Percentiles rank a stretch among this genome's conserved stretches.
phyloP scores from a whole-genome alignment of 2,888 invertebrate species.

The Pseudeuparius sepicola region DNA sequence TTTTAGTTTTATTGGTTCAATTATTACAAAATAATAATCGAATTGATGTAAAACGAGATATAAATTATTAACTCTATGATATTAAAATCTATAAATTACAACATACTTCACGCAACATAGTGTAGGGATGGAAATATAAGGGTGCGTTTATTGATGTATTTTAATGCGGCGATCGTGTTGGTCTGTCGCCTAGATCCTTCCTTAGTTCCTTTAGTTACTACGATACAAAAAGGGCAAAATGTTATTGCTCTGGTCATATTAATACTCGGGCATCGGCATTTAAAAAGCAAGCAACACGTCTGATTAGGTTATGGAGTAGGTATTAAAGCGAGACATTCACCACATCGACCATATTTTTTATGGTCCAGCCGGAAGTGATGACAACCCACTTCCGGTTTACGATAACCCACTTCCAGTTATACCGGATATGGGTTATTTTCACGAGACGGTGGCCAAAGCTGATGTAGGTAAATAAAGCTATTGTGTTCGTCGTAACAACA shows the following conservation, averaged over 20 bases:
- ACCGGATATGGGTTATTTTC: no score
- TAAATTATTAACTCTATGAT: conserved; percentile 25
- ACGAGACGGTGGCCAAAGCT: no score
- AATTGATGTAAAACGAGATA: conserved; percentile 25
- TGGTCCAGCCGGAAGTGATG: no score
- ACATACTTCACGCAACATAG: conserved; percentile 27
- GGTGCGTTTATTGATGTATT: conserved; percentile 28
- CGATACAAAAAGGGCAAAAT: conserved; percentile 34
- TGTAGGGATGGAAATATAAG: conserved; percentile 30
- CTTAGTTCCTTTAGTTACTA: conserved; percentile 34
- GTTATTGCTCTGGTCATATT: conserved; percentile 31
- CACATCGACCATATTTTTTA: no score
- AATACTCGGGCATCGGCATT: conserved; percentile 31
- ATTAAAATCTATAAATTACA: conserved; percentile 34
- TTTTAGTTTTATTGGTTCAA: conserved; percentile 32
- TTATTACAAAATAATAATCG: conserved; percentile 36
- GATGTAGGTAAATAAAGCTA: no score
- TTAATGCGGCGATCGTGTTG: conserved; percentile 26
- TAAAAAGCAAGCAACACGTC: conserved; percentile 25
- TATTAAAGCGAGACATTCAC: no score
- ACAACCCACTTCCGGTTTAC: no score
- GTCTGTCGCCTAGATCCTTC: conserved; percentile 30
- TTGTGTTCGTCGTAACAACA: no score
- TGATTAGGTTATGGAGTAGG: no score
- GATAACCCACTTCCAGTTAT: no score